Evolutionary conservation across 2,888 invertebrate genomes (phyloP), one percentile per base, ranked within the genome.

Genomic region (Penaeus monodon): DNA sequence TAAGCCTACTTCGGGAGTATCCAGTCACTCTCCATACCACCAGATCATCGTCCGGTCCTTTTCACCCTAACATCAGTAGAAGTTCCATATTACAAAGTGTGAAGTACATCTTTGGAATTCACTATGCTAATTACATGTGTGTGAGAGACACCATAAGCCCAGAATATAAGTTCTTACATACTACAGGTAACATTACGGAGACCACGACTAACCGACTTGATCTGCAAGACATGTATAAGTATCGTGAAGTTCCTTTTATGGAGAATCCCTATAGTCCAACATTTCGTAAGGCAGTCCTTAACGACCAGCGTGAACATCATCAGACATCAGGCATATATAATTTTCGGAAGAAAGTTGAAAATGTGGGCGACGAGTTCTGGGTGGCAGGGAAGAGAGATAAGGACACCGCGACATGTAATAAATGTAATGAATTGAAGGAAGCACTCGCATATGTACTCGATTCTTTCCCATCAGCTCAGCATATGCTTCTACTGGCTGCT

Each of bases 191-290:
- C 27, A 6, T 33, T 24, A 74, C 81, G 12, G 57, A 68, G 14
- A 86, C 68, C 14, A 29, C 27, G 7, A 57, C 57, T 4, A 57
- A 57, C 29, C 64, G 38, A 22, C 76, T 57, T 20, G 77, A 24
- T 33, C 4, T 81, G n/a, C 33, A 49, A 2, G 81, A 86, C 12
- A 24, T 86, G 24, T 12, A 66, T 8, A n/a, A 57, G 12, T 49
- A 81, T 29, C 74, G 76, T 33, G 81, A 68, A n/a, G 49, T 38
- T 24, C 66, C 68, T 22, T 86, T 70, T 66, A 73, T 57, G 24
- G 63, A 77, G 7, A 29, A 86, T 44, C 86, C 86, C 1, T 86
- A 81, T 38, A 86, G 81, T 63, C 76, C 76, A 4, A 49, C 77
- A 20, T 63, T 29, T 57, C 86, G 81, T 14, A 76, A 74, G 27